phyloP scores from a whole-genome alignment of 23 tunicate genomes.

The Corella eumyota region DNA sequence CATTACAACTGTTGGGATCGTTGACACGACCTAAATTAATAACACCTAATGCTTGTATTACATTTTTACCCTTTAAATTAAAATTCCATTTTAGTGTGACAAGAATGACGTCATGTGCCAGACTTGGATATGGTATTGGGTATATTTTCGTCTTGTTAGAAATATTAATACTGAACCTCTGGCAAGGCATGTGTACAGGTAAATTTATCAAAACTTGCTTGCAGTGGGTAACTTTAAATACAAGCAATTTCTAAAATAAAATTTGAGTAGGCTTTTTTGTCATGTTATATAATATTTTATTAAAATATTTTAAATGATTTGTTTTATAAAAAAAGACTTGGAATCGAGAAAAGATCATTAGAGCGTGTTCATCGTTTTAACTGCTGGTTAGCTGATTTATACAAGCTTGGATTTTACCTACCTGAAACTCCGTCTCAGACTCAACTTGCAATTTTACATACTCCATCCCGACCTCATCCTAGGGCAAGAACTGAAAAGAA shows the following conservation, averaged over 20 bases:
- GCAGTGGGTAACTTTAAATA: no score
- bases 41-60: no score
- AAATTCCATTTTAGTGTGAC: conserved; percentile 66
- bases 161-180: conserved; percentile 42
- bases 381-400: conserved; percentile 96
- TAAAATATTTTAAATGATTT: no score
- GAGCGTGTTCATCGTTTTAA: conserved; percentile 89
- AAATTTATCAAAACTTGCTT: no score
- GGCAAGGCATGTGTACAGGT: conserved; percentile 90
- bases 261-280: neutral
- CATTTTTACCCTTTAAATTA: no score
- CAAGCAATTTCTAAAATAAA: no score
- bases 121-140: conserved; percentile 99
- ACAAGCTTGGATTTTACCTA: conserved; percentile 85
- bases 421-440: conserved; percentile 80
- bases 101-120: conserved; percentile 99
- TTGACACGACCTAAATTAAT: no score
- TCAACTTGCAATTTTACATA: conserved; percentile 47
- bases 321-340: conserved; percentile 51
- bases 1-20: no score
- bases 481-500: conserved; percentile 61
- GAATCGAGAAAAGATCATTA: conserved; percentile 66
- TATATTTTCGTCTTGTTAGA: conserved; percentile 81
- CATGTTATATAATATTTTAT: neutral
- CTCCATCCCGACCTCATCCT: conserved; percentile 75